Conservation (phyloP, 2,113 vertebrate species). For the Tragulus kanchil region DNA sequence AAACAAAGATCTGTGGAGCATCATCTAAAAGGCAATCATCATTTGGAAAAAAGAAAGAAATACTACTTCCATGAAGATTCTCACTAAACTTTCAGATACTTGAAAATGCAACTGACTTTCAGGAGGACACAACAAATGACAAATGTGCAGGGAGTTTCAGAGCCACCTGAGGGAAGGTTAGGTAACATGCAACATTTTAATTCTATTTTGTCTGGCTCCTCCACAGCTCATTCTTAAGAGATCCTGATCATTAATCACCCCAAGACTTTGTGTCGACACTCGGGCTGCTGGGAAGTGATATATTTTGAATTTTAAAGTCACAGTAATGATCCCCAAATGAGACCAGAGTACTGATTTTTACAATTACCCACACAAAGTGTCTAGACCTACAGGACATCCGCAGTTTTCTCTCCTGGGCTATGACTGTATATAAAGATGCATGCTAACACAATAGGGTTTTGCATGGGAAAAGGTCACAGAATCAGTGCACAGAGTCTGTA, state of each 20-base stretch:
- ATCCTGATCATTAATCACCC: constrained; percentile 79
- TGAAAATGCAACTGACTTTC: constrained; percentile 34
- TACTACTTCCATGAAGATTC: not conserved
- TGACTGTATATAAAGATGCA: constrained; percentile 36
- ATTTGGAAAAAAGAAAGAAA: constrained; percentile 24
- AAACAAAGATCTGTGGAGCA: not conserved
- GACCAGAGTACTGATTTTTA: constrained; percentile 41
- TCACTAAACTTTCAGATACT: not conserved
- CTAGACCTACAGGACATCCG: constrained; percentile 16
- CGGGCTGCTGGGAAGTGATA: constrained; percentile 60
- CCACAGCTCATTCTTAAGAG: constrained; percentile 59
- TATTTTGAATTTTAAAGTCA: constrained; percentile 76
- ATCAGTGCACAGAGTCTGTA: not conserved
- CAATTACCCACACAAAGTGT: not conserved
- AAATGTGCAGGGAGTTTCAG: not conserved
- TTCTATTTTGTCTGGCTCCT: constrained; percentile 67
- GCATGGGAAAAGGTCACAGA: not conserved
- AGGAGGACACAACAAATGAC: constrained; percentile 17
- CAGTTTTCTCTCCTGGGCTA: constrained; percentile 11
- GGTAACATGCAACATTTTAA: constrained; percentile 69
- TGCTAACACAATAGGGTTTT: not conserved
- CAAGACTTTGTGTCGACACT: constrained; percentile 54
- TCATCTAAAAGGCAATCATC: constrained; percentile 29
- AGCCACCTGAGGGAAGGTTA: constrained; percentile 53
- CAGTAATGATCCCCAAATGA: constrained; percentile 59